Evolutionary conservation across 2,797 vertebrate species (phyloP).

Genomic region (Chromis chromis): DNA sequence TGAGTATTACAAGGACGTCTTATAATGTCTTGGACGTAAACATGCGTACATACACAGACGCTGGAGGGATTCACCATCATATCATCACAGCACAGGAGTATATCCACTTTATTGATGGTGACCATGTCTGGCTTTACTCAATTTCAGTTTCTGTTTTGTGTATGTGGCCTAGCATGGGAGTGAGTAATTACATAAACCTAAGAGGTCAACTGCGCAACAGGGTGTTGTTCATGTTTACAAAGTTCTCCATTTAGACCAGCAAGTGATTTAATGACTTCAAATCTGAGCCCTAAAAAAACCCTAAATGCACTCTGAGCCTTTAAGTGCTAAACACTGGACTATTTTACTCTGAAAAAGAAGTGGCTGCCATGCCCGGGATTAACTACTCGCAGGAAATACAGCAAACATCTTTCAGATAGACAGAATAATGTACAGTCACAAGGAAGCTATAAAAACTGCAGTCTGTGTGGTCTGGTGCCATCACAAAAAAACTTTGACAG

Average conservation of each 20-base stretch:
- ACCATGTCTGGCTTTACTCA: constrained; percentile 63
- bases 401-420: constrained; percentile 80
- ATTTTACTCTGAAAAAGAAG: constrained; percentile 65
- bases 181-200: constrained; percentile 67
- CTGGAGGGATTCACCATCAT: constrained; percentile 18
- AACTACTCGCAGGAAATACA: constrained; percentile 76
- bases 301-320: constrained; percentile 65
- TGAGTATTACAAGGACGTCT: constrained; percentile 12
- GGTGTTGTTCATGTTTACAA: constrained; percentile 78
- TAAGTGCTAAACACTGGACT: constrained; percentile 75
- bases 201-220: constrained; percentile 70
- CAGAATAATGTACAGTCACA: constrained; percentile 76
- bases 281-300: constrained; percentile 55
- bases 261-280: constrained; percentile 78
- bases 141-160: constrained; percentile 53
- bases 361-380: constrained; percentile 68
- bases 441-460: constrained; percentile 77
- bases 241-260: constrained; percentile 70
- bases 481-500: constrained; percentile 69
- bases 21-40: constrained; percentile 18
- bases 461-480: constrained; percentile 93
- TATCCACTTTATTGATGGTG: constrained; percentile 43
- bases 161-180: constrained; percentile 58
- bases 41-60: not conserved
- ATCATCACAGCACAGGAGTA: constrained; percentile 28